These are phyloP conservation scores for Emydocephalus ijimae DNA, from an alignment of 2,113 vertebrate genomes.

Conservation along the genomic window DNA sequence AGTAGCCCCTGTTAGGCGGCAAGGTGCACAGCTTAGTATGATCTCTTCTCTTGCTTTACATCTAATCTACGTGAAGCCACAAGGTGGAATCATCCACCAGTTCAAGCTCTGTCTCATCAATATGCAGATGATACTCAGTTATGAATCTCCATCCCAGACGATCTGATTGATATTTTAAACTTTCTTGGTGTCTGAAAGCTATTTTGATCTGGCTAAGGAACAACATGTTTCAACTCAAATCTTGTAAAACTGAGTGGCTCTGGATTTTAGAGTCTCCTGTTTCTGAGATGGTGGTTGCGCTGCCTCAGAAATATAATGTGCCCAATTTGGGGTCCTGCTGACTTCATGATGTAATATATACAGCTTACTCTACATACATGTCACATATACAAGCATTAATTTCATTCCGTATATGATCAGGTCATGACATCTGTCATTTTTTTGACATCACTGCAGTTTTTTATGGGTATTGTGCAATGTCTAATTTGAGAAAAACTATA, in stretches of 20 bases:
- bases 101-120: background rate
- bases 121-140: background rate
- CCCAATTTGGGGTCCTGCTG: background rate
- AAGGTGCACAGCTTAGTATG: background rate
- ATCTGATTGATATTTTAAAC: background rate
- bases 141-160: background rate
- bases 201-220: background rate
- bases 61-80: background rate
- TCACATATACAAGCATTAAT: background rate
- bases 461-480: background rate
- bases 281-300: background rate
- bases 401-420: background rate
- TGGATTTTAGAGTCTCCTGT: background rate
- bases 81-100: background rate
- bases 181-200: background rate
- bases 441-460: background rate
- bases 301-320: background rate
- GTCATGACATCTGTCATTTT: background rate
- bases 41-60: background rate
- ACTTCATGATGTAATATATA: background rate
- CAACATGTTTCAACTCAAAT: background rate
- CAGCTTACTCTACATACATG: background rate
- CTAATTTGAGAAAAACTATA: background rate
- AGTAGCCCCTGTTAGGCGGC: background rate
- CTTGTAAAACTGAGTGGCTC: background rate